Base-by-base conservation (phyloP, 2,797 vertebrate genomes). In the Sparidentex hasta region DNA sequence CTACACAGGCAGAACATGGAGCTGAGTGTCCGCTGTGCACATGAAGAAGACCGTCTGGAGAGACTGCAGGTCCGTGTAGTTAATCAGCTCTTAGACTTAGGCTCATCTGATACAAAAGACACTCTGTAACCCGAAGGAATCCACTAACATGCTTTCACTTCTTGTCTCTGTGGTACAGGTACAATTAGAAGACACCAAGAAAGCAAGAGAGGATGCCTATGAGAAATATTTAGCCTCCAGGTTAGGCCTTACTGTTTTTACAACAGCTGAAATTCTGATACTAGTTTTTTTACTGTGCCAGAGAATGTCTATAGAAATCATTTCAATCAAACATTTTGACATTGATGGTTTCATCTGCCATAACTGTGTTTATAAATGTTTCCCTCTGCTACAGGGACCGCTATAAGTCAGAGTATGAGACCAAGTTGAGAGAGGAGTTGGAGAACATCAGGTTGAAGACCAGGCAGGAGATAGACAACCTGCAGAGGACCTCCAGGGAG, bases 221-320 rank as follows among this genome's bases (percentile, higher is more conserved):
- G 98, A 99, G 87, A 99, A 97, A 97, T 99, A 99, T 5, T 94
- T 99, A 33, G 72, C 95, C 79, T 99, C 98, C 89, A 98, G 98
- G 98, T 97, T 86, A 88, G 93, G 0, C 44, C 67, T 67, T 78
- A 29, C 29, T 63, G 29, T 65, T 84, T 84, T 82, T 27, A 25
- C 44, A 69, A 5, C 18, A 70, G n/a, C 3, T 9, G 23, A 17
- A 50, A 18, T 46, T 70, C 4, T 20, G 33, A 38, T 38, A 38
- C 9, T 38, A 18, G 14, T 65, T 21, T 29, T 71, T 51, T 48
- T 41, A 7, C 23, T 68, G 25, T 47, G 52, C 17, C 13, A 55
- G 43, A 48, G 8, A 70, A 54, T 1, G 25, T 25, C 16, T 23
- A 14, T 57, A 27, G 17, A 66, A 41, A 68, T 63, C 13, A 44